Conservation (phyloP, 2,113 vertebrate genomes). For the Entomyzon cyanotis region DNA sequence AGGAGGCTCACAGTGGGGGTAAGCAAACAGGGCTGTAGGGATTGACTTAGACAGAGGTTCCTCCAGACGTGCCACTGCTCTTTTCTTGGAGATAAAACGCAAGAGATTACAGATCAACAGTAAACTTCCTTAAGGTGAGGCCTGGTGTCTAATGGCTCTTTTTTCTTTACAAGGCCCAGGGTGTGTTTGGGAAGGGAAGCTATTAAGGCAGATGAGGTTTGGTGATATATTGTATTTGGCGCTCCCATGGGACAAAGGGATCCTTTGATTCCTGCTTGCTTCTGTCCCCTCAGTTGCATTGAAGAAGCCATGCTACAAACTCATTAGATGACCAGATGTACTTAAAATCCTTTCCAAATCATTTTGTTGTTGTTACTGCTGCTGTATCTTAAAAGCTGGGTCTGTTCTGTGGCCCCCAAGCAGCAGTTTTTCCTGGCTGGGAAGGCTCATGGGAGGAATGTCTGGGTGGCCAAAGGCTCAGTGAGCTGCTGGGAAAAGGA, state of each 20-base stretch:
- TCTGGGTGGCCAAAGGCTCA: not conserved
- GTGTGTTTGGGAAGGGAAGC: conserved; percentile 40
- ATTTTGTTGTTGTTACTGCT: not conserved
- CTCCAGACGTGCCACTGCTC: not conserved
- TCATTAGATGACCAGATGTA: not conserved
- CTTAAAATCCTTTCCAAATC: not conserved
- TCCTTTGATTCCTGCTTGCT: not conserved
- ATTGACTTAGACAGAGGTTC: not conserved
- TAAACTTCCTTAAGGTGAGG: conserved; percentile 47
- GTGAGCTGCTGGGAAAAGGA: not conserved
- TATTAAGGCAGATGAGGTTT: not conserved
- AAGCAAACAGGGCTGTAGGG: not conserved
- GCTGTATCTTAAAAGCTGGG: not conserved
- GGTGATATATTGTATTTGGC: not conserved
- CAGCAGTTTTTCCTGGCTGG: not conserved
- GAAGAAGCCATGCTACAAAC: not conserved
- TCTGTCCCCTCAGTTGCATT: not conserved
- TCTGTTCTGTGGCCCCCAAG: not conserved
- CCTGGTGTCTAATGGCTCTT: not conserved
- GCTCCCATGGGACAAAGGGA: not conserved
- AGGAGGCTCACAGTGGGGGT: not conserved
- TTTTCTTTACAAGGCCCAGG: not conserved
- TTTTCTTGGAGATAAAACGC: conserved; percentile 12
- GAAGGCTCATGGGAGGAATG: not conserved
- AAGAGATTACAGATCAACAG: conserved; percentile 4